Conservation (phyloP, 2,113 vertebrate genomes). For the Neomonachus schauinslandi region DNA sequence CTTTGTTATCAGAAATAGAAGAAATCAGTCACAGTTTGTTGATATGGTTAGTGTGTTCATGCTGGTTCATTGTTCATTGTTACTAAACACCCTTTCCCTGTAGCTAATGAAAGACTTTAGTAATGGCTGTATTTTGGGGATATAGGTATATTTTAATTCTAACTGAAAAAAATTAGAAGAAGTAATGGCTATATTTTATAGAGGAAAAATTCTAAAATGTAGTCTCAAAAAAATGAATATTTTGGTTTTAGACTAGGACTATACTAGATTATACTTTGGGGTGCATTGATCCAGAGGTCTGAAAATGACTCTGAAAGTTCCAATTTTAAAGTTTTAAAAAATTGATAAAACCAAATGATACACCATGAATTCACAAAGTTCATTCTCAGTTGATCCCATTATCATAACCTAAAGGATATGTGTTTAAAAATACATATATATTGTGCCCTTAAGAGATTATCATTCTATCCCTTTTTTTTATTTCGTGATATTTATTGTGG, state of each 20-base stretch:
- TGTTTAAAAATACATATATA: not conserved
- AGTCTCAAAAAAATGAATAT: not conserved
- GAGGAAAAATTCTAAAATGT: not conserved
- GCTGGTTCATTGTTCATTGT: not conserved
- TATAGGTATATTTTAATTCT: not conserved
- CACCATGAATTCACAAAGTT: not conserved
- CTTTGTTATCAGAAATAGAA: not conserved
- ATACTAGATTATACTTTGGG: not conserved
- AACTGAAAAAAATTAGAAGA: not conserved
- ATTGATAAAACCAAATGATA: not conserved
- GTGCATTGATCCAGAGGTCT: not conserved
- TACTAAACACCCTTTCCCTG: not conserved
- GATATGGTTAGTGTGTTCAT: not conserved
- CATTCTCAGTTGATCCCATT: not conserved
- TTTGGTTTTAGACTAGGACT: not conserved
- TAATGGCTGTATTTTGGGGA: not conserved
- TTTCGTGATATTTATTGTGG: not conserved
- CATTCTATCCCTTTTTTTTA: not conserved
- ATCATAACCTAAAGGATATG: not conserved
- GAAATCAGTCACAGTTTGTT: not conserved
- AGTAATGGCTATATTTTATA: not conserved
- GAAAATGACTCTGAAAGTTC: not conserved
- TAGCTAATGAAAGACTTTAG: not conserved
- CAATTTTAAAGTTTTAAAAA: not conserved
- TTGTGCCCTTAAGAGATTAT: not conserved